Percentiles rank a stretch among this genome's conserved stretches.
phyloP scores from a whole-genome alignment of 64 coral and sea anemone genomes.

The Montipora foliosa region DNA sequence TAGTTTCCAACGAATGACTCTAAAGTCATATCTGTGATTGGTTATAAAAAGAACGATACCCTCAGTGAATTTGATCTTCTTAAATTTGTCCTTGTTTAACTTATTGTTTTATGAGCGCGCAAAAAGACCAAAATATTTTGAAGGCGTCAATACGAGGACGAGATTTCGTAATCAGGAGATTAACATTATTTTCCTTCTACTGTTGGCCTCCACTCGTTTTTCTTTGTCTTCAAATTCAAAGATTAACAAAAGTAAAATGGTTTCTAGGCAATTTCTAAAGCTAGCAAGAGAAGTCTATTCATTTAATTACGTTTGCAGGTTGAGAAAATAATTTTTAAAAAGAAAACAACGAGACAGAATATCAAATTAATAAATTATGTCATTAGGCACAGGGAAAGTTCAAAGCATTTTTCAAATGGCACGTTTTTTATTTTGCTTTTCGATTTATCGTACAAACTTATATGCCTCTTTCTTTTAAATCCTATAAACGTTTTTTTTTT shows the following conservation, averaged over 20 bases:
- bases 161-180: constrained; percentile 46
- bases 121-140: background rate
- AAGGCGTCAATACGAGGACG: background rate
- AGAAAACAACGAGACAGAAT: constrained; percentile 71
- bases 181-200: constrained; percentile 1
- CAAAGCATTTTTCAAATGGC: constrained; percentile 70
- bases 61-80: constrained; percentile 8
- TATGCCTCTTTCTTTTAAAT: constrained; percentile 50
- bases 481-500: constrained; percentile 61
- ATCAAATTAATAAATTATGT: constrained; percentile 77
- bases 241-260: constrained; percentile 35
- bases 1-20: constrained; percentile 9
- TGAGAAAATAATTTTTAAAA: constrained; percentile 50
- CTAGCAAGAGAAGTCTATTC: constrained; percentile 45
- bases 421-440: constrained; percentile 53
- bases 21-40: constrained; percentile 1
- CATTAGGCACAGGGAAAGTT: constrained; percentile 11
- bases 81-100: background rate
- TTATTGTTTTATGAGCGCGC: background rate
- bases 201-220: background rate
- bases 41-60: background rate
- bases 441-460: constrained; percentile 75
- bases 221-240: constrained; percentile 26
- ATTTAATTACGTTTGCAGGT: constrained; percentile 42
- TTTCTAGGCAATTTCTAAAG: constrained; percentile 57